Evolutionary conservation across 2,888 invertebrate genomes (phyloP), one percentile per base, ranked within the genome.

Genomic region (Craniophora ligustri): DNA sequence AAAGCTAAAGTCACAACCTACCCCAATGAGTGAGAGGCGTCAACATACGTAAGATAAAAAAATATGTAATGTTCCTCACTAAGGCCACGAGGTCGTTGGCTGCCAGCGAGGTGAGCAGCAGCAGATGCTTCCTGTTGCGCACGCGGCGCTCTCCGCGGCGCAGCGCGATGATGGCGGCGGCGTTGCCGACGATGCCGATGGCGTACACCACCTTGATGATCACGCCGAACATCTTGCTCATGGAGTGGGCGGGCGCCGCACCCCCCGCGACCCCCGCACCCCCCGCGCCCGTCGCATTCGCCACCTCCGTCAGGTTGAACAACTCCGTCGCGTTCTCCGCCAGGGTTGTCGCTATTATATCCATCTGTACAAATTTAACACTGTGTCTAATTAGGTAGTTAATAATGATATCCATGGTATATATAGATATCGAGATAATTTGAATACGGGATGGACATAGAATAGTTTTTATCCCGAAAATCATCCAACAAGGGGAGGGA

Each of bases 51-150:
- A n/a, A n/a, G n/a, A n/a, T n/a, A n/a, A n/a, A n/a, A n/a, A n/a
- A n/a, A n/a, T n/a, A n/a, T n/a, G n/a, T n/a, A n/a, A n/a, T 21
- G 5, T 1, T 38, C 51, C 87, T 89, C 49, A 92, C 92, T 84
- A 93, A 61, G 19, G 97, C 97, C 32, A 97, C 95, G 49, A 98
- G 92, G 86, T 98, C 97, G 79, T 97, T 97, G 41, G 94, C 94
- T 21, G 96, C 96, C 66, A 98, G 87, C 71, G 97, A 97, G 18
- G 97, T 96, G 54, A 96, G 88, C 94, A 98, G 95, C 76, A 98
- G 89, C 71, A 97, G 94, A 87, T 98, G 97, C 83, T 97, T 97
- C 66, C 96, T 94, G 82, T 97, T 97, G 76, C 97, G 94, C 31
- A 96, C 94, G 78, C 95, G 95, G 68, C 95, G 94, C 85, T 97